These are phyloP conservation scores for Pseudanteris insignis DNA, from an alignment of 2,888 invertebrate genomes.

Conservation along the genomic window DNA sequence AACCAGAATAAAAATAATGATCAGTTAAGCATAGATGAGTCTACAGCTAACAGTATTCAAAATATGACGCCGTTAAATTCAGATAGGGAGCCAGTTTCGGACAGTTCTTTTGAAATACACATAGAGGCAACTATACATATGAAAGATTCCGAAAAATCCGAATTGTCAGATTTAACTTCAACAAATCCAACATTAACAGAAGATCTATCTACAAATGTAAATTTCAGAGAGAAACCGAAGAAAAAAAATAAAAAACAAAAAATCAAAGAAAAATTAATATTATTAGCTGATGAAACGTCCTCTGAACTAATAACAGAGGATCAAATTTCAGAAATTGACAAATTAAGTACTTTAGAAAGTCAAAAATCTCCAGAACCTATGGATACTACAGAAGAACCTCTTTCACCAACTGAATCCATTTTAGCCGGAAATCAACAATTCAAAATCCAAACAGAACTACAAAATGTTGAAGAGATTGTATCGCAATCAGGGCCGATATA, in stretches of 20 bases:
- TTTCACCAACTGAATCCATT: slow-evolving; percentile 56
- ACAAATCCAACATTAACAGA: slow-evolving; percentile 23
- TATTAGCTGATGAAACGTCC: slow-evolving; percentile 39
- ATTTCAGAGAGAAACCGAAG: slow-evolving; percentile 18
- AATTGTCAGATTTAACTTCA: slow-evolving; percentile 36
- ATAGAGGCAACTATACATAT: slow-evolving; percentile 59
- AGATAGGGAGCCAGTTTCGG: slow-evolving; percentile 51
- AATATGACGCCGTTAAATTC: slow-evolving; percentile 27
- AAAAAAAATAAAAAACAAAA: slow-evolving; percentile 48
- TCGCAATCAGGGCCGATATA: too few species aligned
- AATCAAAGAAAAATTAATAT: slow-evolving; percentile 44
- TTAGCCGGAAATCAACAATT: too few species aligned
- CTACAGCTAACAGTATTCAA: slow-evolving; percentile 29
- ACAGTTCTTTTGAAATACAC: slow-evolving; percentile 57
- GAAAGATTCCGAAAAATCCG: slow-evolving; percentile 52
- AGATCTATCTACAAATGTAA: slow-evolving; percentile 24
- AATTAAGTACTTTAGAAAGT: slow-evolving; percentile 12
- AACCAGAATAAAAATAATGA: background rate
- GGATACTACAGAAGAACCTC: slow-evolving; percentile 52
- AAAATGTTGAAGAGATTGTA: too few species aligned
- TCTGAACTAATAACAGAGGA: slow-evolving; percentile 49
- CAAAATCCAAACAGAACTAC: too few species aligned
- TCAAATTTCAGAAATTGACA: slow-evolving; percentile 22
- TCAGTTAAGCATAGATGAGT: slow-evolving; percentile 8
- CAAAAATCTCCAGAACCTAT: slow-evolving; percentile 45